Percentiles rank a stretch among this genome's conserved stretches.
These are phyloP conservation scores for Polymixis flavicincta DNA, from an alignment of 2,888 invertebrate genomes.

Conservation along the genomic window DNA sequence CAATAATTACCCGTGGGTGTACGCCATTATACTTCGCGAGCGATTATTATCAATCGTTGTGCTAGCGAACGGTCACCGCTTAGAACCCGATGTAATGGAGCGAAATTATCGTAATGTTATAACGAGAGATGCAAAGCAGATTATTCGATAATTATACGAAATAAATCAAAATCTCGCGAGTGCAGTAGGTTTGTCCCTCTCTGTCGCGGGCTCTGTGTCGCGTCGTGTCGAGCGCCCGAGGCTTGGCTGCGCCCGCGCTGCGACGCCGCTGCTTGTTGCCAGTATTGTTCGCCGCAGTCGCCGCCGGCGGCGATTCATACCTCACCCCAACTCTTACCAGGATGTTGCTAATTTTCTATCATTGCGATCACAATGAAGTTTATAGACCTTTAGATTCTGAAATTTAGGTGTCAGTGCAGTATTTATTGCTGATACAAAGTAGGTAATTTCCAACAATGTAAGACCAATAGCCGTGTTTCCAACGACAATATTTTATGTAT, in stretches of 20 bases:
- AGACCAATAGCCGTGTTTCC: constrained; percentile 46
- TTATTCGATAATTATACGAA: constrained; percentile 89
- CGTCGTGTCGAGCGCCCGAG: constrained; percentile 74
- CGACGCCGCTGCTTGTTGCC: constrained; percentile 76
- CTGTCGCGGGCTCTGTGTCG: constrained; percentile 67
- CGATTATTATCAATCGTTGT: constrained; percentile 90
- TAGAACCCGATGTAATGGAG: constrained; percentile 88
- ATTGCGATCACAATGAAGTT: constrained; percentile 87
- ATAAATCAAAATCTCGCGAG: constrained; percentile 88
- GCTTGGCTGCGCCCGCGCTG: constrained; percentile 76
- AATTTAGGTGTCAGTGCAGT: constrained; percentile 88
- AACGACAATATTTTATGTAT: constrained; percentile 18
- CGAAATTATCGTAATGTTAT: constrained; percentile 90
- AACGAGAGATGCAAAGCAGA: constrained; percentile 90
- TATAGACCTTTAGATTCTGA: constrained; percentile 86
- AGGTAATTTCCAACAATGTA: constrained; percentile 63
- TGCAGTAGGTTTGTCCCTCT: constrained; percentile 76
- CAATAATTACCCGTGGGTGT: constrained; percentile 91
- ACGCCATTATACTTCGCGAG: constrained; percentile 90
- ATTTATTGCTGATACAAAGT: constrained; percentile 81
- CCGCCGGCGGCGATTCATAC: constrained; percentile 86
- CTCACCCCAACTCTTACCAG: constrained; percentile 88
- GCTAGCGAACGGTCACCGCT: constrained; percentile 89
- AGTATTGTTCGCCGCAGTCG: constrained; percentile 77
- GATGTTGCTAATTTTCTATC: constrained; percentile 90